Conservation (phyloP, 2,797 vertebrate genomes). For the Clarias pachynema region DNA sequence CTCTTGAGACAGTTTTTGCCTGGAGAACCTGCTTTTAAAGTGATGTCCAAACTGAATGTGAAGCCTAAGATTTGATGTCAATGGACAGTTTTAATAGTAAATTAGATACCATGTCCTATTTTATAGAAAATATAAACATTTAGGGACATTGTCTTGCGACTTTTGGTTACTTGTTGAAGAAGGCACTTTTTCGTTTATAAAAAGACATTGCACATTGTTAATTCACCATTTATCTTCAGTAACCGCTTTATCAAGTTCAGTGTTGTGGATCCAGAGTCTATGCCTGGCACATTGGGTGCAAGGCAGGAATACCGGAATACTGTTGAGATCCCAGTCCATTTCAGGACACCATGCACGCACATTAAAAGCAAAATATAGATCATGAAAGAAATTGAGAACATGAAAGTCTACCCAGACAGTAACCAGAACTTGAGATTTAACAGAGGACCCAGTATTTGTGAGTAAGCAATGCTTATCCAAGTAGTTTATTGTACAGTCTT, state of each 20-base stretch:
- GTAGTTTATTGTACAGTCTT: neutral
- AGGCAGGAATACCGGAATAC: neutral
- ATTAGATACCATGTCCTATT: neutral
- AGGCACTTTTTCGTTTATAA: neutral
- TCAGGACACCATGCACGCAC: neutral
- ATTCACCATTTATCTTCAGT: neutral
- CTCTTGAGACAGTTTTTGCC: slow-evolving; percentile 70
- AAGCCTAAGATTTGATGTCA: slow-evolving; percentile 31
- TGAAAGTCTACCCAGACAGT: neutral
- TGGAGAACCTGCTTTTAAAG: slow-evolving; percentile 60
- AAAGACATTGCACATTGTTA: neutral
- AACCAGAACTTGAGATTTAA: neutral
- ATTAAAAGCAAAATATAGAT: neutral
- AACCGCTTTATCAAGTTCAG: neutral
- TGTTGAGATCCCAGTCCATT: neutral
- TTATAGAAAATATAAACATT: neutral
- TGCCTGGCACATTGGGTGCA: neutral
- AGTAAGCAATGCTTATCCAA: neutral
- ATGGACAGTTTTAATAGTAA: neutral
- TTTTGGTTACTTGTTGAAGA: neutral
- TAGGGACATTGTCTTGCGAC: too few species aligned
- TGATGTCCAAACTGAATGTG: slow-evolving; percentile 13
- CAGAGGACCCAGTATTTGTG: neutral
- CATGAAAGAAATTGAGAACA: neutral
- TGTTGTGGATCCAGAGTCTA: neutral